phyloP scores from a whole-genome alignment of 2,797 vertebrate species.

The Buphagus erythrorhynchus region DNA sequence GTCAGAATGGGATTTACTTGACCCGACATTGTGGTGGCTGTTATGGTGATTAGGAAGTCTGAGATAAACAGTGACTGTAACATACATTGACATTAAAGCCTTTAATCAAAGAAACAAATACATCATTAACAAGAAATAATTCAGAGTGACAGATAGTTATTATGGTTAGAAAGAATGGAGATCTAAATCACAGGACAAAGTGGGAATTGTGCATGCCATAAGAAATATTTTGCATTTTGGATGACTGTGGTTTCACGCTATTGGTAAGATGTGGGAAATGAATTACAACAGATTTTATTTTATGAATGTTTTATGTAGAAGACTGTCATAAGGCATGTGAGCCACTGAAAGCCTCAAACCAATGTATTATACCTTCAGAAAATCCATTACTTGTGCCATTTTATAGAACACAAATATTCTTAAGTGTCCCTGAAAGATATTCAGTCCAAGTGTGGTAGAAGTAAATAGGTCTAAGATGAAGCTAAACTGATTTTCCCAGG shows the following conservation, averaged over 20 bases:
- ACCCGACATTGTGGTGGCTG: not conserved
- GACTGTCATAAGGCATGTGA: not conserved
- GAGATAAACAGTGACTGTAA: not conserved
- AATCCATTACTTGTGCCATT: not conserved
- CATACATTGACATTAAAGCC: not conserved
- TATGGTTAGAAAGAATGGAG: not conserved
- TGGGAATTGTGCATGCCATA: not conserved
- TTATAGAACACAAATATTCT: not conserved
- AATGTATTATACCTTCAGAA: not conserved
- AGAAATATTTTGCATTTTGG: not conserved
- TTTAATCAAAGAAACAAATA: constrained; percentile 39
- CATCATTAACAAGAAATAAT: constrained; percentile 22
- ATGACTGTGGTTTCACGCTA: not conserved
- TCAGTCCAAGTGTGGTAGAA: not conserved
- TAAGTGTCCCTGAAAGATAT: not conserved
- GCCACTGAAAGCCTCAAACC: not conserved
- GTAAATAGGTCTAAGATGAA: not conserved
- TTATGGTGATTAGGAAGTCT: not conserved
- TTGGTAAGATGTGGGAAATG: not conserved
- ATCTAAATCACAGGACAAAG: not conserved
- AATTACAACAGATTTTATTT: not conserved
- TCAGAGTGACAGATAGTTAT: not conserved
- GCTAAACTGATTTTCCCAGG: not conserved
- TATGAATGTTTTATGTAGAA: not conserved
- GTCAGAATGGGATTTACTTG: constrained; percentile 28